Conservation (phyloP, 2,113 vertebrate species). For the Turdus rufiventris region DNA sequence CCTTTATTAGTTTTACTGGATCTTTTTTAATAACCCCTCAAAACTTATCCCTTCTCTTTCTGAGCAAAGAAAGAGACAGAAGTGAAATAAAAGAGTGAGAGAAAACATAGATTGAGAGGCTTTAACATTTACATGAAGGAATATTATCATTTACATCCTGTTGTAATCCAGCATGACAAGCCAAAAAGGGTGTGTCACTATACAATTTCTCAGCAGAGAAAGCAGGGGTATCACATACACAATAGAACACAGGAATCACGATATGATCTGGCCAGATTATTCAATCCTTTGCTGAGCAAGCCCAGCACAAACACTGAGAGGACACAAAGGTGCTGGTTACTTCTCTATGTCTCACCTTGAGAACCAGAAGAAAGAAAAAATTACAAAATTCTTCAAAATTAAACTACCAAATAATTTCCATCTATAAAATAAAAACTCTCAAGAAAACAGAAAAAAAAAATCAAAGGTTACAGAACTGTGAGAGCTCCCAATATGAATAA, state of each 20-base stretch:
- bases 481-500: background rate
- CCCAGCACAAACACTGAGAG: background rate
- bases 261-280: background rate
- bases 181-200: conserved; percentile 20
- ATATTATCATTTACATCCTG: background rate
- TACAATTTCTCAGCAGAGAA: background rate
- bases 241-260: background rate
- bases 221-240: background rate
- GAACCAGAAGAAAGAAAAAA: background rate
- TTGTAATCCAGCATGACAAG: conserved; percentile 39
- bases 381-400: background rate
- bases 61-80: background rate
- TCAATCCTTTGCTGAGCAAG: background rate
- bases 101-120: background rate
- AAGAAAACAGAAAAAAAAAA: background rate
- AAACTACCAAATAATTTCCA: background rate
- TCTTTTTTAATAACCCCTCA: background rate
- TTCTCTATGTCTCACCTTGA: background rate
- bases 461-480: background rate
- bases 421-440: background rate
- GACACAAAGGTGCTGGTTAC: background rate
- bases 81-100: background rate
- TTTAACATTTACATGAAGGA: conserved; percentile 2
- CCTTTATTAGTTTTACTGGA: background rate
- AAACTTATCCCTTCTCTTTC: background rate